Percentiles rank a stretch among this genome's conserved stretches.
Conservation (phyloP, 2,113 vertebrate genomes). For the Arvicanthis niloticus region DNA sequence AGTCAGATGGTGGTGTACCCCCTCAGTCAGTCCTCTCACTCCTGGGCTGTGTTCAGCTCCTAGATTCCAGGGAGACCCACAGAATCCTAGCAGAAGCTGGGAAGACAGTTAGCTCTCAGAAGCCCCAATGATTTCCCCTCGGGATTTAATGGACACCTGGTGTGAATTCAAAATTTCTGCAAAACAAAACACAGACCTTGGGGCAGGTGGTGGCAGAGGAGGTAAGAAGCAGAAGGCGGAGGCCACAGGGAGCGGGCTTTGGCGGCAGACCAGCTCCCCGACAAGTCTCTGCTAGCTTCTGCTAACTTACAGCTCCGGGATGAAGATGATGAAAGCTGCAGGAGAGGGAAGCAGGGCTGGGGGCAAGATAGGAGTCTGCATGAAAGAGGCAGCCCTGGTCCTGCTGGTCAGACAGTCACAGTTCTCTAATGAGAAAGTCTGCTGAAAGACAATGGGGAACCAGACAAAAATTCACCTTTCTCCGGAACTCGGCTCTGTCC, state of each 20-base stretch:
- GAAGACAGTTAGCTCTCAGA: background rate
- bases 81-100: background rate
- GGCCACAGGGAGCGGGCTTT: background rate
- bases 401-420: background rate
- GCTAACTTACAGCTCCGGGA: background rate
- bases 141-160: background rate
- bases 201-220: too few species aligned
- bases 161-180: fast-evolving
- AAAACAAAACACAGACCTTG: background rate
- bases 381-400: background rate
- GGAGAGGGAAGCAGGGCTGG: background rate
- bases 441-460: background rate
- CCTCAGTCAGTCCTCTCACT: fast-evolving
- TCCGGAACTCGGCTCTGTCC: background rate
- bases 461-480: background rate
- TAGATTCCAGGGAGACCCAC: background rate
- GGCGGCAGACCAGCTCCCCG: background rate
- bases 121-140: background rate
- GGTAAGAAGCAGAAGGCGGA: background rate
- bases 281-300: background rate
- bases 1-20: background rate
- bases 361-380: background rate
- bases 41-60: background rate
- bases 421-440: background rate
- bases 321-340: background rate